These are phyloP conservation scores for Cathartes aura DNA, from an alignment of 2,113 vertebrate species.

Conservation along the genomic window DNA sequence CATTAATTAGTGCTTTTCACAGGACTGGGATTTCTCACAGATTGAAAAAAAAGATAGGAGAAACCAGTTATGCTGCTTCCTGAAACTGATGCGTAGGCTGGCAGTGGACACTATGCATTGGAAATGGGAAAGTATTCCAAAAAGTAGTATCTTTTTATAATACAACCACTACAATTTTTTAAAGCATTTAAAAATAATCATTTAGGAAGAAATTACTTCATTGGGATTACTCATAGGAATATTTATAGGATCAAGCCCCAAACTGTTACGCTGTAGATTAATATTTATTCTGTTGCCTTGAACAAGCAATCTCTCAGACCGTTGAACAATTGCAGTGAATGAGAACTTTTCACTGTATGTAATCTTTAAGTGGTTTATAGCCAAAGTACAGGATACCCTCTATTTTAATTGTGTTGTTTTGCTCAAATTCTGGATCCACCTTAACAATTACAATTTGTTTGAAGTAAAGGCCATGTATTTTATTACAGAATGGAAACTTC, in stretches of 20 bases:
- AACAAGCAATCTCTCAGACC: slow-evolving; percentile 17
- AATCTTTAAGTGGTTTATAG: not conserved
- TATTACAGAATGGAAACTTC: slow-evolving; percentile 46
- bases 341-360: slow-evolving; percentile 6
- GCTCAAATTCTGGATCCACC: not conserved
- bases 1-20: slow-evolving; percentile 34
- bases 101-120: not conserved
- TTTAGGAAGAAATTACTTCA: not conserved
- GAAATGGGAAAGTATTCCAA: not conserved
- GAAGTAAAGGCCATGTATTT: slow-evolving; percentile 33
- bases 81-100: not conserved
- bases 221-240: not conserved
- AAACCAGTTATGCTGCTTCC: not conserved
- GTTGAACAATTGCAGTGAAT: not conserved
- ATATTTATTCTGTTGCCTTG: slow-evolving; percentile 20
- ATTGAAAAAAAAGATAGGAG: not conserved
- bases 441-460: slow-evolving; percentile 32
- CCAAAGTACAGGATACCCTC: not conserved
- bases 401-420: slow-evolving; percentile 44
- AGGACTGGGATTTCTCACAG: not conserved
- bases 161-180: not conserved
- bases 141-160: not conserved
- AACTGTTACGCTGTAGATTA: slow-evolving; percentile 36
- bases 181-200: slow-evolving; percentile 28
- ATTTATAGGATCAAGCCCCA: not conserved